These are phyloP conservation scores for Plecturocebus donacophilus DNA, from an alignment of 2,113 vertebrate species.

Conservation along the genomic window DNA sequence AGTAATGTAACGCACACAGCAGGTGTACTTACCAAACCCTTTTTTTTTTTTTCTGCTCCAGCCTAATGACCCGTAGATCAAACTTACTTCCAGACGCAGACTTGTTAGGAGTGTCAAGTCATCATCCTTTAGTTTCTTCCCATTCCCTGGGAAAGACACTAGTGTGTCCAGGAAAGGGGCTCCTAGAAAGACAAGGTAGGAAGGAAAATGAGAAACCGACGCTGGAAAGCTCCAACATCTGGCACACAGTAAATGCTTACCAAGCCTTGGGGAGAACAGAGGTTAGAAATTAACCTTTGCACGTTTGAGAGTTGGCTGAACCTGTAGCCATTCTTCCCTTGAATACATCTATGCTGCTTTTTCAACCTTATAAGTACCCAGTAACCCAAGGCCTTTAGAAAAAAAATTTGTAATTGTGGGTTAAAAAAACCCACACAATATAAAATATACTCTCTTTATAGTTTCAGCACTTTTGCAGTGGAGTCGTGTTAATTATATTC, in stretches of 20 bases:
- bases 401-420: not conserved
- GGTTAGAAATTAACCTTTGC: not conserved
- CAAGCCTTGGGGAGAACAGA: not conserved
- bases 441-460: not conserved
- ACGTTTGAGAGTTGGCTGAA: not conserved
- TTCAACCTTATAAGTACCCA: not conserved
- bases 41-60: not conserved
- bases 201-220: not conserved
- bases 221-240: not conserved
- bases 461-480: not conserved
- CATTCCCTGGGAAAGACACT: not conserved
- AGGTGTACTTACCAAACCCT: not conserved
- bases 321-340: not conserved
- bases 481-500: not conserved
- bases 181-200: not conserved
- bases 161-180: too few species aligned
- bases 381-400: not conserved
- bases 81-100: not conserved
- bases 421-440: not conserved
- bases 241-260: not conserved
- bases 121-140: not conserved
- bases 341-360: not conserved
- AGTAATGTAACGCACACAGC: accelerated
- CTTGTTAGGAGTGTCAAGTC: not conserved
- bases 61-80: not conserved